Evolutionary conservation across 2,113 vertebrate genomes (phyloP), one percentile per base, ranked within the genome.

Genomic region (Campylorhamphus procurvoides): DNA sequence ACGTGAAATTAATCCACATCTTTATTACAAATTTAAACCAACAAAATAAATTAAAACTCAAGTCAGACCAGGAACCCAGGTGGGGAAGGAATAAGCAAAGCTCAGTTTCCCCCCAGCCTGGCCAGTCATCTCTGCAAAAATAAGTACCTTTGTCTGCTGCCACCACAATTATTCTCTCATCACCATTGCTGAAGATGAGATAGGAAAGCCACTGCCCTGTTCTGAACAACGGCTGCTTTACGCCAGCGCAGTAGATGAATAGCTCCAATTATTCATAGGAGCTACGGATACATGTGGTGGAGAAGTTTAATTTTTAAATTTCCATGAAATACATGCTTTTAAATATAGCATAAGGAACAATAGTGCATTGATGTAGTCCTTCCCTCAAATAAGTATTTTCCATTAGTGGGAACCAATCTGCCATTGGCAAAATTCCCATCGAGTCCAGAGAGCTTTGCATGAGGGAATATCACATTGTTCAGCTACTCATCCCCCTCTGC

Each of bases 161-260:
- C 73, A 87, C 67, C 84, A 90, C 93, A 96, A 92, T 97, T 94
- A 96, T 24, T 96, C 95, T 95, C 93, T 96, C 93, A 95, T 90
- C 95, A 73, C 77, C 64, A 35, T n/a, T 40, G 39, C 94, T 66
- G 92, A 86, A 84, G 92, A 97, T 69, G 79, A 96, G 92, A 92
- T 87, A 89, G 90, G 92, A 76, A 86, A 95, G 83, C 23, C 86
- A 92, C 66, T 23, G 79, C 85, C 76, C 79, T 0, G 0, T 14
- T 67, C 56, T 19, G 66, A 94, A 95, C 93, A 94, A 93, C 35
- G 12, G 88, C 69, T 18, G 50, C 87, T 91, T 94, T 71, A 62
- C 63, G 2, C 75, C 76, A 90, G 29, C 14, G 6, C 86, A 89
- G 69, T 68, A 95, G 89, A 87, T 90, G 58, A 96, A 94, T 93